phyloP scores from a whole-genome alignment of 2,113 vertebrate genomes.

The Narcine bancroftii region DNA sequence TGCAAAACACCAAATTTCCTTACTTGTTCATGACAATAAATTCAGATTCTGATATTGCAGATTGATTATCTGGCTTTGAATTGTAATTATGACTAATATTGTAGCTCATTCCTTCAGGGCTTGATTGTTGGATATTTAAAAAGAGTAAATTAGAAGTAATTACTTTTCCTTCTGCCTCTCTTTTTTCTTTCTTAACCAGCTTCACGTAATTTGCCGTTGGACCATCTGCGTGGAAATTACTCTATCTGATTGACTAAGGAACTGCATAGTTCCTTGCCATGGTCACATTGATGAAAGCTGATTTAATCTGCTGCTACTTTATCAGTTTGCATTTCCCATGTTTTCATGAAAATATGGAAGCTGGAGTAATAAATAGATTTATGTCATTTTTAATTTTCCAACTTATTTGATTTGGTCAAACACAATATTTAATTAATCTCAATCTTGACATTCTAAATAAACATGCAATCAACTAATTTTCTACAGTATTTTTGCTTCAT shows the following conservation, averaged over 20 bases:
- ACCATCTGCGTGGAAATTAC: too few relatives aligned
- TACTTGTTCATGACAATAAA: too few relatives aligned
- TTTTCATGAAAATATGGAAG: not conserved
- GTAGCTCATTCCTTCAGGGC: too few relatives aligned
- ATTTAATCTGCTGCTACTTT: not conserved
- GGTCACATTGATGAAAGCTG: not conserved
- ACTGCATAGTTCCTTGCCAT: not conserved
- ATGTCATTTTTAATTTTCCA: not conserved
- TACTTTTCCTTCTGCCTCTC: too few relatives aligned
- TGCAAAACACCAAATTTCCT: too few relatives aligned
- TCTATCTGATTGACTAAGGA: not conserved
- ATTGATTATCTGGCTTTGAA: too few relatives aligned
- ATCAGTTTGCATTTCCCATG: not conserved
- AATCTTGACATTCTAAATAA: not conserved
- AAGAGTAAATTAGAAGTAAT: too few relatives aligned
- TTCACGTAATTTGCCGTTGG: too few relatives aligned
- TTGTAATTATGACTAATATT: too few relatives aligned
- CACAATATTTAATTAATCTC: not conserved
- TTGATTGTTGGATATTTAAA: too few relatives aligned
- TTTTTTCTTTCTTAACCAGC: too few relatives aligned
- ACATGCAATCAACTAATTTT: not conserved
- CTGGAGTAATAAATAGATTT: not conserved
- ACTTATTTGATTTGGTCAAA: not conserved
- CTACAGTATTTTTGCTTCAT: not conserved
- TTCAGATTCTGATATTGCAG: too few relatives aligned